Evolutionary conservation across 2,888 invertebrate species (phyloP).

Genomic region (Polydrusus pterygomalis): DNA sequence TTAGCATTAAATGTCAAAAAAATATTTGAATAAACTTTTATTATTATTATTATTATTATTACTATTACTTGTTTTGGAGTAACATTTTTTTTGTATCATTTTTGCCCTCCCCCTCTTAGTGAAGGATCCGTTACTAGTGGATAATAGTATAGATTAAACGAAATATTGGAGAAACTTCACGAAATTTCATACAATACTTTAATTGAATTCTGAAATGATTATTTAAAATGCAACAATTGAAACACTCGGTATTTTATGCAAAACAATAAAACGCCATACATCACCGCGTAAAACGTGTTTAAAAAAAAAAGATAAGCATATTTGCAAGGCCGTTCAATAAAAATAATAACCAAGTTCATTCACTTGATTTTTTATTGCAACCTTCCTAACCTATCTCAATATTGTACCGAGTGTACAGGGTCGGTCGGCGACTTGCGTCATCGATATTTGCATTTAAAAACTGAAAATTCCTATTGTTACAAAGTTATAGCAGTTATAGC

Average conservation of each 20-base stretch:
- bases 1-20: too few relatives aligned
- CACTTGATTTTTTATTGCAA: conserved; percentile 70
- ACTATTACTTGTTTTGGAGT: too few relatives aligned
- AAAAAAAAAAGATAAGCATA: conserved; percentile 49
- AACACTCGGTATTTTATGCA: neutral
- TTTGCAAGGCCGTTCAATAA: conserved; percentile 58
- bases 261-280: conserved; percentile 33
- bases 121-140: too few relatives aligned
- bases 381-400: conserved; percentile 70
- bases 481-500: conserved; percentile 5
- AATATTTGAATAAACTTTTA: too few relatives aligned
- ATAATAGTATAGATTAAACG: too few relatives aligned
- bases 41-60: too few relatives aligned
- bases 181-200: too few relatives aligned
- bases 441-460: conserved; percentile 43
- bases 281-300: conserved; percentile 44
- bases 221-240: neutral
- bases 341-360: conserved; percentile 67
- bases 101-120: too few relatives aligned
- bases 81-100: too few relatives aligned
- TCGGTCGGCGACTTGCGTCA: conserved; percentile 48
- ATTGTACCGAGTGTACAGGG: conserved; percentile 50
- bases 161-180: too few relatives aligned
- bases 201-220: too few relatives aligned
- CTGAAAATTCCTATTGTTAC: conserved; percentile 37